These are phyloP conservation scores for Trachelus stipa DNA, from an alignment of 2,888 invertebrate species.

Conservation along the genomic window DNA sequence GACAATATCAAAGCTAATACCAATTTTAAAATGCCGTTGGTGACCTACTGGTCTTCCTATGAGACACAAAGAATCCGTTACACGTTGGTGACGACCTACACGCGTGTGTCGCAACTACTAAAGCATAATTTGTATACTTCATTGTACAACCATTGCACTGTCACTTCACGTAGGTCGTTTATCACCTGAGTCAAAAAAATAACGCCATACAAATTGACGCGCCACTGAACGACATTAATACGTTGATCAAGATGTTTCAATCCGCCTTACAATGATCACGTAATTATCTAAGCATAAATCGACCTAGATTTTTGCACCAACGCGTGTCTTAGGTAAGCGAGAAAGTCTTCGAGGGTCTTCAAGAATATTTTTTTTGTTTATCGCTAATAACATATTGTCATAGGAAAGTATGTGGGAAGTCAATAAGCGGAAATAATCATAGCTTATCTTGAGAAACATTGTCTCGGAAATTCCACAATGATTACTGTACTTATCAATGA, in stretches of 20 bases:
- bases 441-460: background rate
- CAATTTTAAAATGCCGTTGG: slow-evolving; percentile 7
- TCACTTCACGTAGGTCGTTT: slow-evolving; percentile 23
- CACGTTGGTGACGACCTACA: slow-evolving; percentile 14
- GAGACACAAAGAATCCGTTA: slow-evolving; percentile 3
- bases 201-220: background rate
- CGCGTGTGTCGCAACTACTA: slow-evolving; percentile 33
- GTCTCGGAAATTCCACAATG: background rate
- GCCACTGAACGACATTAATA: background rate
- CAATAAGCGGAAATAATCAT: background rate
- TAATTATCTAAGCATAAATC: background rate
- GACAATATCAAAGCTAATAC: slow-evolving; percentile 7
- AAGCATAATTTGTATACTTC: slow-evolving; percentile 26
- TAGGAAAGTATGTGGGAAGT: background rate
- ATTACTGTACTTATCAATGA: background rate
- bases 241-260: background rate
- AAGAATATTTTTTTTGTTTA: background rate
- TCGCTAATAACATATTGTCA: background rate
- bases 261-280: background rate
- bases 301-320: background rate
- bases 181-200: background rate
- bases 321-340: background rate
- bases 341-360: background rate
- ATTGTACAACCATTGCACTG: slow-evolving; percentile 25
- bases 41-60: slow-evolving; percentile 16